phyloP scores from a whole-genome alignment of 2,888 invertebrate genomes.

The Ormyrus nitidulus region DNA sequence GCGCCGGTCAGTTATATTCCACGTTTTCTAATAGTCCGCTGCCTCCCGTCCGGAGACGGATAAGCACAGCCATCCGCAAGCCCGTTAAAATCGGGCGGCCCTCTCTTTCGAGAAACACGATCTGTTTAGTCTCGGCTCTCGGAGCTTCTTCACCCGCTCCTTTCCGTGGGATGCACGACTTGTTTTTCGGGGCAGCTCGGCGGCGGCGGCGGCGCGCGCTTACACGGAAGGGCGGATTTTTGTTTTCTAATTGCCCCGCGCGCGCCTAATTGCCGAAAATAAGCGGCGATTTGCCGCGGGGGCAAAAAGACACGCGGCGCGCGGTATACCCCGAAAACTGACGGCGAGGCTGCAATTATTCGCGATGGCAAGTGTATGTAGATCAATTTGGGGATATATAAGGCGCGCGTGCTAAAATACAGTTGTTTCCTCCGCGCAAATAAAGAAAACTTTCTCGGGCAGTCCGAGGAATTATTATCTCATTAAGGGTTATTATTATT shows the following conservation, averaged over 20 bases:
- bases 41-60: not conserved
- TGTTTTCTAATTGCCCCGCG: slow-evolving; percentile 66
- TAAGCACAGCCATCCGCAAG: slow-evolving; percentile 61
- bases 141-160: not conserved
- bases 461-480: slow-evolving; percentile 26
- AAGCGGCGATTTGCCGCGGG: slow-evolving; percentile 26
- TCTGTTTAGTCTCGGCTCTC: slow-evolving; percentile 68
- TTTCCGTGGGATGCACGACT: slow-evolving; percentile 15
- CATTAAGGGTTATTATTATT: slow-evolving; percentile 35
- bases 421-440: not conserved
- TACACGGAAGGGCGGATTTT: slow-evolving; percentile 42
- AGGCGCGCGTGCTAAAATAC: too few relatives aligned
- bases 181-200: not conserved
- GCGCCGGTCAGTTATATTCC: not conserved
- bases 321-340: not conserved
- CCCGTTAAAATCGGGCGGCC: slow-evolving; percentile 63
- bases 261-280: slow-evolving; percentile 61
- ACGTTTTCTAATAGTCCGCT: slow-evolving; percentile 31
- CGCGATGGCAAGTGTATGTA: not conserved
- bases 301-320: not conserved
- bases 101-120: slow-evolving; percentile 69
- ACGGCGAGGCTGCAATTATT: not conserved
- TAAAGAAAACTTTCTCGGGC: slow-evolving; percentile 14
- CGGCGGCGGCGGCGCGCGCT: not conserved
- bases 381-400: not conserved